These are phyloP conservation scores for Athalia circularis DNA, from an alignment of 2,888 invertebrate species.

Conservation along the genomic window DNA sequence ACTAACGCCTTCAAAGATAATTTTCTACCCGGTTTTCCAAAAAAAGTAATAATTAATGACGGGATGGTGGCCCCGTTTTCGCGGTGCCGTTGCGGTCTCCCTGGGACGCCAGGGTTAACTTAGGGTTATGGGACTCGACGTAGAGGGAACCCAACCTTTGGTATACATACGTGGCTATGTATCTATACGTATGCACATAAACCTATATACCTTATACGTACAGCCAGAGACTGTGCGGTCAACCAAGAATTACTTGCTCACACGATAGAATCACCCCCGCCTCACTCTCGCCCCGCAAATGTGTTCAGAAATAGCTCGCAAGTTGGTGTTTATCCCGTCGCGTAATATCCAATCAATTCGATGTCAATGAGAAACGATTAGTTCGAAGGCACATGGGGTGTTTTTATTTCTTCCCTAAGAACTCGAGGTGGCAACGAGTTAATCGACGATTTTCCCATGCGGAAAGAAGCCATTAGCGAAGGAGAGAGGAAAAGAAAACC, in stretches of 20 bases:
- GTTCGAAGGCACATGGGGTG: not conserved
- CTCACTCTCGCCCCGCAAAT: not conserved
- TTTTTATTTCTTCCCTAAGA: not conserved
- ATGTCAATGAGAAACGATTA: slow-evolving; percentile 21
- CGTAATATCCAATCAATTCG: slow-evolving; percentile 30
- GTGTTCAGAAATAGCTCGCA: slow-evolving; percentile 21
- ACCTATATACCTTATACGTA: not conserved
- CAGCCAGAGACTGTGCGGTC: not conserved
- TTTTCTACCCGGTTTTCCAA: not conserved
- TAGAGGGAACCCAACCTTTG: slow-evolving; percentile 19
- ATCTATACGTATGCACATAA: not conserved
- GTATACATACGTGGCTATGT: not conserved
- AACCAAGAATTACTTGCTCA: slow-evolving; percentile 24
- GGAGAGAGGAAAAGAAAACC: too few relatives aligned
- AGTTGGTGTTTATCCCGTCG: slow-evolving; percentile 14
- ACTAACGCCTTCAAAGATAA: slow-evolving; percentile 17
- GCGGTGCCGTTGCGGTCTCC: slow-evolving; percentile 21
- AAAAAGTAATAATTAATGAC: slow-evolving; percentile 42
- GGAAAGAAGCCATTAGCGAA: not conserved
- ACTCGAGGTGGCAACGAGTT: not conserved
- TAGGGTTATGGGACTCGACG: slow-evolving; percentile 32
- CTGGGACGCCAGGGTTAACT: slow-evolving; percentile 28
- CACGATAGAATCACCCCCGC: not conserved
- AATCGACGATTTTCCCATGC: not conserved
- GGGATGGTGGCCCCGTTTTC: slow-evolving; percentile 5